Evolutionary conservation across 2,113 vertebrate species (phyloP), one percentile per base, ranked within the genome.

Genomic region (Plecturocebus donacophilus): DNA sequence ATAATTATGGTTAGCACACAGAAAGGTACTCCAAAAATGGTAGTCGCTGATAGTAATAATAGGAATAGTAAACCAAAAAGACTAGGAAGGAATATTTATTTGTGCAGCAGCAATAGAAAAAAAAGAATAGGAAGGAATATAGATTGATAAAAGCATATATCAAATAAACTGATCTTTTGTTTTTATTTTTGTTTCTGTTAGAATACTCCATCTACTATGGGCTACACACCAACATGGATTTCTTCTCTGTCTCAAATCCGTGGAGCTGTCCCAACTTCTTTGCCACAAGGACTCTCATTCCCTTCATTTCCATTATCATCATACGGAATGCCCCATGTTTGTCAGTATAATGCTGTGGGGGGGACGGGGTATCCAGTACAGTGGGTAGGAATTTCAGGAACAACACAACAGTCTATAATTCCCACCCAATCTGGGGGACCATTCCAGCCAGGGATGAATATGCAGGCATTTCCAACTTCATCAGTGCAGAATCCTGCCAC

Each of bases 141-240:
- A 92, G 47, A 94, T 75, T 82, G 94, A 27, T 86, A 76, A 96
- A 93, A 94, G 42, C 27, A 66, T 96, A 58, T 85, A 93, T 54
- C 90, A 97, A 91, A 97, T 97, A 80, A 97, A 97, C 96, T 97
- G 94, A 96, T 92, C 21, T 96, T 96, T 89, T 95, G 91, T 96
- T 95, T 97, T 94, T 94, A 77, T 90, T 95, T 80, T 94, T 95
- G 58, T 97, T 97, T 97, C 97, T 79, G n/a, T 95, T 91, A 98
- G 98, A 98, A 56, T 81, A 95, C 98, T 91, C 64, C 98, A 52
- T 94, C 98, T 95, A 90, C 99, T 97, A 82, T 98, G 98, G 42
- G 98, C 98, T 98, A 97, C 97, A 96, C 98, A 97, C 97, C 99
- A 97, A 97, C 98, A 93, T 98, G 98, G 98, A 98, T 98, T 73